Evolutionary conservation across 1,140 invertebrate species (phyloP).

Genomic region (Aphis gossypii): DNA sequence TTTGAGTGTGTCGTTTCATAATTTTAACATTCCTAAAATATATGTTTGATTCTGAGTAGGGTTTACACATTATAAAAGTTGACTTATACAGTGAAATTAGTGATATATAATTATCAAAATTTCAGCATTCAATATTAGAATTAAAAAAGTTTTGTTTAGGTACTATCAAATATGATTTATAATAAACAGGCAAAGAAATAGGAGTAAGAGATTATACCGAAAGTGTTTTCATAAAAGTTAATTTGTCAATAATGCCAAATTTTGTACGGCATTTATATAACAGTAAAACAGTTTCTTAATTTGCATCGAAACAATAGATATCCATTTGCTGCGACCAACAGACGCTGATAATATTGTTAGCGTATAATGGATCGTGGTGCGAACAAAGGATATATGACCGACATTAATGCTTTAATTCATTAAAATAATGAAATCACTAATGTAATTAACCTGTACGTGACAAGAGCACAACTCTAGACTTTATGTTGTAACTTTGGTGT

Average conservation of each 20-base stretch:
- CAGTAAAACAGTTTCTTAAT: constrained; percentile 2
- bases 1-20: not conserved
- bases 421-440: constrained; percentile 1
- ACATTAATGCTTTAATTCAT: constrained; percentile 1
- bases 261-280: not conserved
- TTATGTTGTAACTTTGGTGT: not conserved
- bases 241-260: not conserved
- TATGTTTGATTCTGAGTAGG: not conserved
- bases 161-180: too few species aligned
- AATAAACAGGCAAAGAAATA: too few species aligned
- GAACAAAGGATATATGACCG: not conserved
- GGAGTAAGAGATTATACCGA: too few species aligned
- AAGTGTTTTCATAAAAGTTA: not conserved
- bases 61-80: not conserved
- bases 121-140: not conserved
- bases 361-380: not conserved
- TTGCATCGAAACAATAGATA: not conserved
- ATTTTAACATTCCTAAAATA: not conserved
- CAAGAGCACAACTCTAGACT: constrained; percentile 17
- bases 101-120: not conserved
- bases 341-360: not conserved
- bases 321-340: not conserved
- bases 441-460: constrained; percentile 23
- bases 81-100: not conserved
- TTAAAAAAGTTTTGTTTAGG: not conserved